Percentiles rank a stretch among this genome's conserved stretches.
These are phyloP conservation scores for Formica aserva DNA, from an alignment of 2,888 invertebrate genomes.

Conservation along the genomic window DNA sequence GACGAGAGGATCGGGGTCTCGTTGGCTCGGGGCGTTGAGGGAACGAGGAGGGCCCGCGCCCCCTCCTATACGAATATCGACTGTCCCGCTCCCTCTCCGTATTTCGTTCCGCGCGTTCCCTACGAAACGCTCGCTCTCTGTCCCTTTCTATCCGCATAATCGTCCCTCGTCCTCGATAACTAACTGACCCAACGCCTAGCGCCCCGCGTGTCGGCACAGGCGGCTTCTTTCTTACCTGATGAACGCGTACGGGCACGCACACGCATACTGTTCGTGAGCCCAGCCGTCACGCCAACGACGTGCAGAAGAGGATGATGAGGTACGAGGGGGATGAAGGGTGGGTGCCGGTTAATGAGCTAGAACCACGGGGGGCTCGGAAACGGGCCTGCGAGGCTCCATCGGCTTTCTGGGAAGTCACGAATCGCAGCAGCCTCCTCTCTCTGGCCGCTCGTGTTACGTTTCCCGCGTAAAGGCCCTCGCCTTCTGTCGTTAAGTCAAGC, in stretches of 20 bases:
- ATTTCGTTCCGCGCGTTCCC: conserved; percentile 63
- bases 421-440: conserved; percentile 62
- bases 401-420: conserved; percentile 78
- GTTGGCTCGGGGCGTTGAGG: conserved; percentile 67
- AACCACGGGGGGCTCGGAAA: conserved; percentile 81
- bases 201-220: conserved; percentile 85
- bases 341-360: conserved; percentile 84
- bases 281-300: conserved; percentile 75
- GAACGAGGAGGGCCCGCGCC: conserved; percentile 46
- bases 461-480: conserved; percentile 65
- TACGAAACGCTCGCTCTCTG: conserved; percentile 28
- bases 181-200: conserved; percentile 83
- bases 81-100: conserved; percentile 59
- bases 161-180: conserved; percentile 69
- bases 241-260: conserved; percentile 73
- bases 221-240: conserved; percentile 86
- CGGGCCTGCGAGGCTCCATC: conserved; percentile 63
- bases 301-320: conserved; percentile 70
- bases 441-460: conserved; percentile 61
- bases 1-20: conserved; percentile 71
- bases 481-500: conserved; percentile 34
- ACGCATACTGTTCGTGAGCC: conserved; percentile 66
- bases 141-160: conserved; percentile 60
- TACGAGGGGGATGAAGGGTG: conserved; percentile 62
- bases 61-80: conserved; percentile 49